These are phyloP conservation scores for Sprattus sprattus DNA, from an alignment of 2,113 vertebrate species.

Conservation along the genomic window DNA sequence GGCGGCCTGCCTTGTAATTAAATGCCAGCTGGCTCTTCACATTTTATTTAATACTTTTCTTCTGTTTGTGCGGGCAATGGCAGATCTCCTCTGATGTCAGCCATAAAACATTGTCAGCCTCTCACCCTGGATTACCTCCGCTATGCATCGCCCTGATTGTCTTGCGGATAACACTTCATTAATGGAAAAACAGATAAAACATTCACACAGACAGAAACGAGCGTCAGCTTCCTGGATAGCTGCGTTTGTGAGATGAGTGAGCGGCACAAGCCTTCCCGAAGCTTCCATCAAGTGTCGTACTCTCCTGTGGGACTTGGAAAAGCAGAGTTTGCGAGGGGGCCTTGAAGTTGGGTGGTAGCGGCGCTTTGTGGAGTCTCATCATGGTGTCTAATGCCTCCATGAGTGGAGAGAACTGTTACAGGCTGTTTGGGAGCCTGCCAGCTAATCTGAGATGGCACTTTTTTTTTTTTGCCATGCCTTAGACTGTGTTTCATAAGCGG, in stretches of 20 bases:
- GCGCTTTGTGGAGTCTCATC: neutral
- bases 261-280: neutral
- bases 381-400: neutral
- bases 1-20: neutral
- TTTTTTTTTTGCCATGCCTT: too few species aligned
- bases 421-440: neutral
- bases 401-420: constrained; percentile 11
- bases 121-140: neutral
- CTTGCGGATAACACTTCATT: constrained; percentile 47
- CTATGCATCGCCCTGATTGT: constrained; percentile 45
- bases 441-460: neutral
- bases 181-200: constrained; percentile 47
- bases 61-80: neutral
- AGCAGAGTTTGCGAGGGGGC: neutral
- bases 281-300: neutral
- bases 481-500: neutral
- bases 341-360: neutral
- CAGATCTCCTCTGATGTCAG: constrained; percentile 17
- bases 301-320: neutral
- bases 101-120: constrained; percentile 30
- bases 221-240: neutral
- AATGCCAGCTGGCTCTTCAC: neutral
- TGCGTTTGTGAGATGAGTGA: neutral
- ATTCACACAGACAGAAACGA: constrained; percentile 18
- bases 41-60: too few species aligned